Evolutionary conservation across 2,113 vertebrate genomes (phyloP), one percentile per base, ranked within the genome.

Genomic region (Malurus cyaneus): DNA sequence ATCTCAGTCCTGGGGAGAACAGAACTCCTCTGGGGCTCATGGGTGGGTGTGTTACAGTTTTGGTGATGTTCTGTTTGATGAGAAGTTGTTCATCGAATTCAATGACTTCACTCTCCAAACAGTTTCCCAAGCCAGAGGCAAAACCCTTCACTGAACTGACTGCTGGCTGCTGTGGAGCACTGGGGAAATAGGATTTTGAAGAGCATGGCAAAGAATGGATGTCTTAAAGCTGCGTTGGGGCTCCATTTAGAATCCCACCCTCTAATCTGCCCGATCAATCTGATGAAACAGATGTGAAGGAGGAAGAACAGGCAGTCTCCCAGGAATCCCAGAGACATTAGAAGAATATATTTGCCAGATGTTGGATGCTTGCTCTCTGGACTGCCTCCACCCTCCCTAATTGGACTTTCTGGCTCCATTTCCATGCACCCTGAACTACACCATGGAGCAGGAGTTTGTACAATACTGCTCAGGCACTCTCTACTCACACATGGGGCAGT

Each of bases 261-360:
- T 80, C 82, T 79, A 59, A 88, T 93, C 90, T 73, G 62, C 80
- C 77, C 31, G 8, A 89, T 93, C 73, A 95, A 79, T 81, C 82
- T 90, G 69, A 90, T 79, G 90, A 61, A 94, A 83, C 89, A 93
- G 88, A 96, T 94, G 94, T 81, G 85, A 69, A 70, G 50, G 83
- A 93, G 77, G 93, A 97, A 96, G 96, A 95, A 69, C 86, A 96
- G 88, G 39, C 77, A 88, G 65, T 70, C 95, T 94, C 95, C 65
- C 5, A 89, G 92, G 94, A 93, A 78, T 79, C 80, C 14, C 49
- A 50, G 77, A 90, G 83, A 66, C 62, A 80, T 94, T 23, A 82
- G 66, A 86, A 72, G 50, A 52, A 92, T 91, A 94, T 81, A 69
- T 42, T 84, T 93, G 95, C 95, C 96, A 96, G 96, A 95, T 96